Evolutionary conservation across 2,888 invertebrate genomes (phyloP), one percentile per base, ranked within the genome.

Genomic region (Perdita meconis): DNA sequence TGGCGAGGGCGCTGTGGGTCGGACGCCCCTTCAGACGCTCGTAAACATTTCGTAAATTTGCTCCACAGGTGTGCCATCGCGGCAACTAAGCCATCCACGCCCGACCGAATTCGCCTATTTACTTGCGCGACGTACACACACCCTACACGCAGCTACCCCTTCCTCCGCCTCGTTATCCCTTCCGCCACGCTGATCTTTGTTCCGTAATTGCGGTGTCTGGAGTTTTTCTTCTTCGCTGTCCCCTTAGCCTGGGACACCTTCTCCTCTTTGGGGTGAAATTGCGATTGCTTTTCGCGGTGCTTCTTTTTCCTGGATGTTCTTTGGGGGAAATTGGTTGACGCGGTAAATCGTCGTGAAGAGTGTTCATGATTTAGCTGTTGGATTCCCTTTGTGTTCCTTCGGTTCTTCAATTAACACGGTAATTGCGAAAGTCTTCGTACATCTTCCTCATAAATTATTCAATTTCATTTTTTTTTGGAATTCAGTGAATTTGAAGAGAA

Each of bases 1-100:
- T 76, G 81, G 83, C 63, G 60, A 65, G 55, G 78, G 76, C 55
- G 60, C 66, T 68, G 75, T 63, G 75, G 85, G 79, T 84, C 83
- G 83, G 82, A 83, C 87, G 87, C 89, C 89, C 88, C 87, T 89
- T 88, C 87, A 89, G 89, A 88, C 87, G 90, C 81, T 91, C 91
- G 90, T 91, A 91, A 92, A 92, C 91, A 92, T 92, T 92, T 92
- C 91, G 91, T 91, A 92, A 92, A 91, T 92, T 91, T 90, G 91
- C 91, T 91, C 92, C 90, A 92, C 92, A 92, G 92, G 91, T 92
- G 92, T 92, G 91, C 91, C 91, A 92, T 91, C 89, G 87, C 87
- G 85, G 82, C 88, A 88, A 88, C 90, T 87, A 89, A 89, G 89
- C 88, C 88, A 88, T 90, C 89, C 88, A 84, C 90, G 86, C 88